Conservation (phyloP, 2,113 vertebrate genomes). For the Gallinago jamesoni region DNA sequence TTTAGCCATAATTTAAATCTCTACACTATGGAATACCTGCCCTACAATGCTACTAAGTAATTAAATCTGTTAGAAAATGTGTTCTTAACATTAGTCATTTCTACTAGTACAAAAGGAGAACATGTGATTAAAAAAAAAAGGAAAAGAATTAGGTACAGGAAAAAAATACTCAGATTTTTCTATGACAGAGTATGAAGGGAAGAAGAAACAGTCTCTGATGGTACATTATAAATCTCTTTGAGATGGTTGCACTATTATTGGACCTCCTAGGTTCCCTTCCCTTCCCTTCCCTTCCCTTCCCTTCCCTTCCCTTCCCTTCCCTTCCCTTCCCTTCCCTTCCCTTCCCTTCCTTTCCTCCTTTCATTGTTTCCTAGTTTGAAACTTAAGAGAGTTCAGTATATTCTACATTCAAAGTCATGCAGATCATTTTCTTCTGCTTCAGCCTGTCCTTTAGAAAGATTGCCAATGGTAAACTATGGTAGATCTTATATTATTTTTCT, state of each 20-base stretch:
- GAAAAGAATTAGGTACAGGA: background rate
- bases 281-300: no score
- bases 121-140: background rate
- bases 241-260: background rate
- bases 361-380: background rate
- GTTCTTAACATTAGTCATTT: background rate
- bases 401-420: background rate
- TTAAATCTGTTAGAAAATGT: background rate
- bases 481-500: background rate
- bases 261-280: background rate
- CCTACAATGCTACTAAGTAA: background rate
- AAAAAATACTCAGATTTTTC: background rate
- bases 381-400: background rate
- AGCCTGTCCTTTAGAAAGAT: background rate
- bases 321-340: no score
- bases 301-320: background rate
- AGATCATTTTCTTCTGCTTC: background rate
- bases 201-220: background rate
- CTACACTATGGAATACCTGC: background rate
- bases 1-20: background rate
- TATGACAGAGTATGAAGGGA: background rate
- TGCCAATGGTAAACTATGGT: background rate
- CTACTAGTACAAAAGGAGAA: background rate
- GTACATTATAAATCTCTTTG: background rate
- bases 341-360: background rate